Percentiles rank a stretch among this genome's conserved stretches.
These are phyloP conservation scores for Scopus umbretta DNA, from an alignment of 2,113 vertebrate species.

Conservation along the genomic window DNA sequence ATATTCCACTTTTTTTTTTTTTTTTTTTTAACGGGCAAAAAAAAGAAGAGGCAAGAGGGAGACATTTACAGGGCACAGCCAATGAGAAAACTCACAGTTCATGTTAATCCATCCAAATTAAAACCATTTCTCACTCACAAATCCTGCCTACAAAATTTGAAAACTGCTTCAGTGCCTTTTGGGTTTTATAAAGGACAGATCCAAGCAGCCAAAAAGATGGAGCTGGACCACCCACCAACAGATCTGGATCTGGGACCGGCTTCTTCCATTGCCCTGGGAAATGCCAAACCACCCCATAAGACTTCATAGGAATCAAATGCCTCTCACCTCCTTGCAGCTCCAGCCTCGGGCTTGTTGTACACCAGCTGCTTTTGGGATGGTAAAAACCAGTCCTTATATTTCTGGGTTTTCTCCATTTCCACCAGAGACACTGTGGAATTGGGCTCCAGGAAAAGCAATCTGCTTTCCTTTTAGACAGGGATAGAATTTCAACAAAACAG, in stretches of 20 bases:
- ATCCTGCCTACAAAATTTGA: neutral
- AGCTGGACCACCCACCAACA: neutral
- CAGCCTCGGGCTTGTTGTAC: neutral
- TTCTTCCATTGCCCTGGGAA: neutral
- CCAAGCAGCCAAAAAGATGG: neutral
- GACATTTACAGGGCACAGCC: neutral
- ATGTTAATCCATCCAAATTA: neutral
- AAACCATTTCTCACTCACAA: neutral
- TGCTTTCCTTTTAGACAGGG: neutral
- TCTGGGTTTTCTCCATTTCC: neutral
- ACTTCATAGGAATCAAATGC: rapidly evolving
- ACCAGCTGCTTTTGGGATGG: neutral
- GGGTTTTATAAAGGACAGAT: neutral
- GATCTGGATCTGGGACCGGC: neutral
- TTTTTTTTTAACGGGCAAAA: too few species aligned
- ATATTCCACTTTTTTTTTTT: neutral
- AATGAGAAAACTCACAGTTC: neutral
- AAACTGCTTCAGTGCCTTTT: neutral
- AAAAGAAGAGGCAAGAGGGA: neutral
- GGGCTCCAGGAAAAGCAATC: neutral
- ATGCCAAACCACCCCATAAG: neutral
- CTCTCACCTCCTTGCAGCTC: neutral
- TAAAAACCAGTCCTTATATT: neutral
- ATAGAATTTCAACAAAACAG: neutral
- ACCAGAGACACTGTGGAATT: neutral